phyloP scores from a whole-genome alignment of 2,113 vertebrate species.

The Ophthalmolycus amberensis region DNA sequence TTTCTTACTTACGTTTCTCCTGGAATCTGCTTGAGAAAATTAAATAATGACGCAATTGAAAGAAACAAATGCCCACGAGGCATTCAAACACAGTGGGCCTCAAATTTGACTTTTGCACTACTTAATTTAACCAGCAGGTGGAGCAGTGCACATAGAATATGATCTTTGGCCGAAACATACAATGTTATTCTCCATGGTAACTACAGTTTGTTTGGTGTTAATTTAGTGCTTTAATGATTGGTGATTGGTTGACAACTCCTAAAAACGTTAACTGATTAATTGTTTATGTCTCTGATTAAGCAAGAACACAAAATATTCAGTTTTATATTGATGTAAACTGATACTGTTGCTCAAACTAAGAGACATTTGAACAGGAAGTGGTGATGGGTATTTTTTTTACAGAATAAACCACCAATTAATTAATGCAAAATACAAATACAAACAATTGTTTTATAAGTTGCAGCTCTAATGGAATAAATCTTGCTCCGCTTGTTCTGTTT shows the following conservation, averaged over 20 bases:
- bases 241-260: background rate
- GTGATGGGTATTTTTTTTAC: background rate
- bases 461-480: background rate
- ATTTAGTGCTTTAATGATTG: background rate
- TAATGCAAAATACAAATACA: background rate
- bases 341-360: background rate
- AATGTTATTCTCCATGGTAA: background rate
- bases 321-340: background rate
- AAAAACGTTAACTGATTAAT: background rate
- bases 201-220: background rate
- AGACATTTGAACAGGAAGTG: background rate
- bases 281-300: background rate
- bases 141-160: constrained; percentile 4
- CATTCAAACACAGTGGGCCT: constrained; percentile 14
- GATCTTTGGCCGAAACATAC: background rate
- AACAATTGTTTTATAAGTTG: background rate
- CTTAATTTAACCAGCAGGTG: constrained; percentile 43
- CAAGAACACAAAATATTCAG: background rate
- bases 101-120: background rate
- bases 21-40: background rate
- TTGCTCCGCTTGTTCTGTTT: background rate
- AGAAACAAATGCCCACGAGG: background rate
- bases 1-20: background rate
- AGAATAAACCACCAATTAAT: background rate
- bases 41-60: background rate